Evolutionary conservation across 2,797 vertebrate genomes (phyloP).

Genomic region (Premnoplex brunnescens): DNA sequence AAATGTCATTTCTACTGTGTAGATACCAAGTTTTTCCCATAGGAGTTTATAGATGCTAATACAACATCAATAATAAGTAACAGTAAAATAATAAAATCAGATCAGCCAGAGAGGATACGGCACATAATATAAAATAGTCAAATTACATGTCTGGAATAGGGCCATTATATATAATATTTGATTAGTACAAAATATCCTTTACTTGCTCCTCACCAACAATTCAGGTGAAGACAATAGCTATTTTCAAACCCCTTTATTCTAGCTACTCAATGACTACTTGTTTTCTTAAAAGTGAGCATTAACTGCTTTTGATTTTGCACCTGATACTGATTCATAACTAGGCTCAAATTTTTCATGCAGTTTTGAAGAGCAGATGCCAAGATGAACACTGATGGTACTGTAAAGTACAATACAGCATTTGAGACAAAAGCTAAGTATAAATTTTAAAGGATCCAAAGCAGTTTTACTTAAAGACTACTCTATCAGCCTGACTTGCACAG

Average conservation of each 20-base stretch:
- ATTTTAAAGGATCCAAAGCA: not conserved
- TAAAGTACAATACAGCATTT: not conserved
- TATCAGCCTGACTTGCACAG: not conserved
- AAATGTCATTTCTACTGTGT: not conserved
- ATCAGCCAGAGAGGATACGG: not conserved
- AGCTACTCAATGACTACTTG: not conserved
- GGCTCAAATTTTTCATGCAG: not conserved
- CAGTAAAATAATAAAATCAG: not conserved
- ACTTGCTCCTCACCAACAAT: not conserved
- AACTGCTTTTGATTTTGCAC: not conserved
- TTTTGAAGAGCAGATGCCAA: not conserved
- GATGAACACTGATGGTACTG: not conserved
- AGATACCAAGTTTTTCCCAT: not conserved
- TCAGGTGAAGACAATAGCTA: not conserved
- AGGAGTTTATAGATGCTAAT: not conserved
- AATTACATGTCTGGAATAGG: not conserved
- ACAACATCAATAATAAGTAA: not conserved
- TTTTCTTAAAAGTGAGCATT: not conserved
- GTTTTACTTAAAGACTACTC: not conserved
- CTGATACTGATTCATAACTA: not conserved
- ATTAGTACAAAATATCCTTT: not conserved
- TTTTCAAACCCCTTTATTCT: not conserved
- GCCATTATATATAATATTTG: not conserved
- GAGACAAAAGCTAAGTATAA: not conserved
- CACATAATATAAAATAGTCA: not conserved